Evolutionary conservation across 2,797 vertebrate species (phyloP).

Genomic region (Eutrigla gurnardus): DNA sequence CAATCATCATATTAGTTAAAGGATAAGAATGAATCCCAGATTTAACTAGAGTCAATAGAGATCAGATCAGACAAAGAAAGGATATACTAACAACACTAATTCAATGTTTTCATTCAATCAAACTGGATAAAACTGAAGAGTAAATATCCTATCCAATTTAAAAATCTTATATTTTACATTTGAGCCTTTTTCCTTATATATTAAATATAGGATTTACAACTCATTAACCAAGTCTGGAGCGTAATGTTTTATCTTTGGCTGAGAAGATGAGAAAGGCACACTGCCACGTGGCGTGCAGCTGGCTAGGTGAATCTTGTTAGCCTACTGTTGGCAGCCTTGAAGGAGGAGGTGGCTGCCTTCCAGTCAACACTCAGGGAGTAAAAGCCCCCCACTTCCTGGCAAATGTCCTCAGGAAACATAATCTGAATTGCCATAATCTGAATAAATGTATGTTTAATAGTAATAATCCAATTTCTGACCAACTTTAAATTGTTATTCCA

Average conservation of each 20-base stretch:
- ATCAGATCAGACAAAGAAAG: neutral
- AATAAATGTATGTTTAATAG: neutral
- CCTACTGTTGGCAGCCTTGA: conserved; percentile 26
- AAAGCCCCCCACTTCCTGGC: neutral
- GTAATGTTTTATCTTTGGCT: conserved; percentile 29
- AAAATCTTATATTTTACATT: too few relatives aligned
- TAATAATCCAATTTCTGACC: conserved; percentile 1
- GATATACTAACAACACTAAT: neutral
- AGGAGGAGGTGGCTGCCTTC: conserved; percentile 30
- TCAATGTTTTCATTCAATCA: neutral
- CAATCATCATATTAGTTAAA: neutral
- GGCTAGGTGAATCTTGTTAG: conserved; percentile 43
- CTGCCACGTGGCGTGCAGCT: conserved; percentile 36
- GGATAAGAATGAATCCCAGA: neutral
- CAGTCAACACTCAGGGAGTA: conserved; percentile 32
- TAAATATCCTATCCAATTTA: neutral
- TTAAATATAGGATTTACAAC: conserved; percentile 1
- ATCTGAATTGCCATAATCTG: neutral
- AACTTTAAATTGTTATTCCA: neutral
- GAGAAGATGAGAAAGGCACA: conserved; percentile 23
- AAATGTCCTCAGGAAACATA: conserved; percentile 10
- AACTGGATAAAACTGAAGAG: neutral
- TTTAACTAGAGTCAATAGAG: neutral
- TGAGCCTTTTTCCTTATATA: too few relatives aligned
- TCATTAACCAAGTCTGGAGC: neutral